Percentiles rank a stretch among this genome's conserved stretches.
phyloP scores from a whole-genome alignment of 2,797 vertebrate species.

The Enteromius viviparus region DNA sequence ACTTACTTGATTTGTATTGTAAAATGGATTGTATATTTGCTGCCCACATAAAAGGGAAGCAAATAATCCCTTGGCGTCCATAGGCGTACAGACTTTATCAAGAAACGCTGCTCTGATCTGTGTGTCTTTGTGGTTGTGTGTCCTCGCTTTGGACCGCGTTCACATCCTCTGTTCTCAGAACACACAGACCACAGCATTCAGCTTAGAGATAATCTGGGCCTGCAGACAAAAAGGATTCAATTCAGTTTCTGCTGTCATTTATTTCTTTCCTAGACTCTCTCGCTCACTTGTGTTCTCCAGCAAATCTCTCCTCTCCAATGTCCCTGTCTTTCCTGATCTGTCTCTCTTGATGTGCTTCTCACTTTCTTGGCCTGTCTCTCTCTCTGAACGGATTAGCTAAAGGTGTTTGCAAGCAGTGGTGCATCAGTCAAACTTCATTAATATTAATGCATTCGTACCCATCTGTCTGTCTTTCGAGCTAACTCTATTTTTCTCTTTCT shows the following conservation, averaged over 20 bases:
- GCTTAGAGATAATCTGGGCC: slow-evolving; percentile 76
- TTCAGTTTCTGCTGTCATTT: slow-evolving; percentile 66
- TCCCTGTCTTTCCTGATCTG: slow-evolving; percentile 41
- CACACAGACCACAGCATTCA: slow-evolving; percentile 55
- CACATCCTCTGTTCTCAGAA: slow-evolving; percentile 49
- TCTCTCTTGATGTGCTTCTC: slow-evolving; percentile 49
- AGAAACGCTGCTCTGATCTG: slow-evolving; percentile 47
- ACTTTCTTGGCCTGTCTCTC: slow-evolving; percentile 45
- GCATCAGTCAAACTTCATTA: slow-evolving; percentile 80
- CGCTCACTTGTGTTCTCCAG: slow-evolving; percentile 50
- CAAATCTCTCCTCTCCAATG: slow-evolving; percentile 50
- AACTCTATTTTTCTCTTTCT: slow-evolving; percentile 31
- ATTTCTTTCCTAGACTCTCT: slow-evolving; percentile 47
- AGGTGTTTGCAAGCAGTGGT: slow-evolving; percentile 76
- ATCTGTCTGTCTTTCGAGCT: slow-evolving; percentile 69
- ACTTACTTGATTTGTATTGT: slow-evolving; percentile 40
- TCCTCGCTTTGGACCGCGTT: slow-evolving; percentile 37
- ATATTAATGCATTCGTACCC: slow-evolving; percentile 80
- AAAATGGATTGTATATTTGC: slow-evolving; percentile 42
- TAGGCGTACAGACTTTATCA: slow-evolving; percentile 33
- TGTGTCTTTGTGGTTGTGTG: slow-evolving; percentile 37
- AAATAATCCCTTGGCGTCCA: slow-evolving; percentile 42
- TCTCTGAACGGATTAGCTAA: slow-evolving; percentile 73
- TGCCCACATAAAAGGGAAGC: slow-evolving; percentile 41
- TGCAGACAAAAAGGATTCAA: slow-evolving; percentile 77